A percentile compares a stretch with the other conserved stretches of the same genome.
Evolutionary conservation across 2,797 vertebrate species (phyloP).

Genomic region (Phataginus tricuspis): DNA sequence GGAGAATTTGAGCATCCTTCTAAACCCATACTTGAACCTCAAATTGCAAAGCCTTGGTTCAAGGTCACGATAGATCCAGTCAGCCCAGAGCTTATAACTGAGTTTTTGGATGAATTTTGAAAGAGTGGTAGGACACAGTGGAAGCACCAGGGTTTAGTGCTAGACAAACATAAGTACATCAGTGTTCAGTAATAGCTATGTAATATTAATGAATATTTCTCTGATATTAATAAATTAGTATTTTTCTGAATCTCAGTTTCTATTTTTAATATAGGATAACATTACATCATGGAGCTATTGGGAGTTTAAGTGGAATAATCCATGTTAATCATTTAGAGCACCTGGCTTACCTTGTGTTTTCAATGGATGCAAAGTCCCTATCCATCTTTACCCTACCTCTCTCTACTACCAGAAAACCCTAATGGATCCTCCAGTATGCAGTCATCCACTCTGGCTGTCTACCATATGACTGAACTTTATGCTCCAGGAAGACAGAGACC

Average conservation of each 20-base stretch:
- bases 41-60: not conserved
- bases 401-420: not conserved
- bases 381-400: not conserved
- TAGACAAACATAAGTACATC: not conserved
- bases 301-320: not conserved
- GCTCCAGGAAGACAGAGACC: not conserved
- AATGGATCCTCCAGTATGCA: not conserved
- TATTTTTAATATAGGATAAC: slow-evolving; percentile 8
- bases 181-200: not conserved
- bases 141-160: not conserved
- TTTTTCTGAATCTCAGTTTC: not conserved
- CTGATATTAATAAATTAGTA: not conserved
- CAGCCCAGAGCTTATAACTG: not conserved
- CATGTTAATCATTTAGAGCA: not conserved
- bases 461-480: not conserved
- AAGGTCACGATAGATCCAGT: not conserved
- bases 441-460: not conserved
- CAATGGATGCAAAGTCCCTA: not conserved
- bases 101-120: slow-evolving; percentile 16
- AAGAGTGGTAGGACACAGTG: not conserved
- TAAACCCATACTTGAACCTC: not conserved
- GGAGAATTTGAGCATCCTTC: not conserved
- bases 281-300: not conserved
- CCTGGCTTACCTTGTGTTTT: not conserved
- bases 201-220: not conserved